Evolutionary conservation across 53 echinoderm and acorn worm species (phyloP), one percentile per base, ranked within the genome.

Genomic region (Holothuria leucospilota): DNA sequence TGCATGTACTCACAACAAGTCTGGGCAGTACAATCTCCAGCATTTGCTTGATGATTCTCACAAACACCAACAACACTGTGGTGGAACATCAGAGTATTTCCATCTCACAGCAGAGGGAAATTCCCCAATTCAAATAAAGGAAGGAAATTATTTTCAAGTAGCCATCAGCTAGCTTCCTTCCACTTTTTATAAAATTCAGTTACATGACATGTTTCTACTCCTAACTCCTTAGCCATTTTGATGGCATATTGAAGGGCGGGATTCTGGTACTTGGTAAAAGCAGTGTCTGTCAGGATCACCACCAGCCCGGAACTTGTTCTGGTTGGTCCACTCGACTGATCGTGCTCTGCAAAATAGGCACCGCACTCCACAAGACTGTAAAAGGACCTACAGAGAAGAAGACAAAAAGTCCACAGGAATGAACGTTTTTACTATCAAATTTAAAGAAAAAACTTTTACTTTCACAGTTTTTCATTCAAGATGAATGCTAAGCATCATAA

Each of bases 121-220:
- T 67, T 23, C 13, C 67, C 67, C 9, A 23, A 11, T 67, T 67
- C 67, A 67, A 26, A 67, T 67, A 29, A 6, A 30, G 67, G 67
- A 29, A 67, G 15, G 67, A 29, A 24, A 1, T 1, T 67, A 67
- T 26, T 23, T 67, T 29, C 1, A 28, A 67, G 27, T 0, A 56
- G 56, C 56, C 16, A 51, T 87, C 78, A 93, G 64, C 87, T 93
- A 65, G 74, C 74, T 38, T 93, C 87, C 80, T 93, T 93, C 93
- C 93, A 93, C 38, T 86, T 83, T 62, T 93, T 82, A 69, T 90
- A 69, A 62, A 93, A 90, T 75, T 93, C 93, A 26, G 21, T 13
- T 1, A 83, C 84, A 27, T 66, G 84, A 46, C 84, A 83, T 26
- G 84, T 67, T 12, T 83, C 84, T 12, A 83, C 84, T 15, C 84